These are phyloP conservation scores for Chaetura pelagica DNA, from an alignment of 2,113 vertebrate genomes.

Conservation along the genomic window DNA sequence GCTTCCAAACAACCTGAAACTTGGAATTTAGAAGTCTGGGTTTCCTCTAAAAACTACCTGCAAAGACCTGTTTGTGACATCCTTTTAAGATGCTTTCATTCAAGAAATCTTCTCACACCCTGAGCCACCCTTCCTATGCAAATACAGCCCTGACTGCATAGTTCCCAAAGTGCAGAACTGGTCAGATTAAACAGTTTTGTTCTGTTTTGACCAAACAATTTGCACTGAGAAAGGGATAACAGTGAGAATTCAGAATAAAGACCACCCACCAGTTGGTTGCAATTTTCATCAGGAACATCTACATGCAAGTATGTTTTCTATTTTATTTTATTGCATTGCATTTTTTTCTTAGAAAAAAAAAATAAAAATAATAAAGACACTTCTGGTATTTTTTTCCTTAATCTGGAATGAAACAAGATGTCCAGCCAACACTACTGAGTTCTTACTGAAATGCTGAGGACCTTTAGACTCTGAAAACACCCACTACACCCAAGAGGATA, in stretches of 20 bases:
- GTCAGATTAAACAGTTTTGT: neutral
- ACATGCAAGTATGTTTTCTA: neutral
- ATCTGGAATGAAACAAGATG: conserved; percentile 55
- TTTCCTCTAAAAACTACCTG: neutral
- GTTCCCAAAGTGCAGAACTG: neutral
- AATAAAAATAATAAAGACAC: neutral
- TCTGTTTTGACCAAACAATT: neutral
- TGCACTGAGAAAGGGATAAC: neutral
- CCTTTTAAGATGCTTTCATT: neutral
- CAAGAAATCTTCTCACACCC: neutral
- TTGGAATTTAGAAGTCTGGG: neutral
- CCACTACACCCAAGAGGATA: neutral
- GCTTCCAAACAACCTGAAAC: neutral
- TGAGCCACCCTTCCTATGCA: neutral
- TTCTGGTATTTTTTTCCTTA: neutral
- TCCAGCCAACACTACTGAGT: conserved; percentile 18
- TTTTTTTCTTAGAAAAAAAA: too few relatives aligned
- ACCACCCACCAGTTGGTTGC: neutral
- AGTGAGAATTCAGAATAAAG: neutral
- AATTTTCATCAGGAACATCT: neutral
- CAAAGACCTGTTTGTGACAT: neutral
- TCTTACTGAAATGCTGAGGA: conserved; percentile 29
- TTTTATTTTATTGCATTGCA: neutral
- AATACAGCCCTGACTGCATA: neutral
- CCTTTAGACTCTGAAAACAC: conserved; percentile 8